phyloP scores from a whole-genome alignment of 2,888 invertebrate genomes.

The Standfussiana lucernea region DNA sequence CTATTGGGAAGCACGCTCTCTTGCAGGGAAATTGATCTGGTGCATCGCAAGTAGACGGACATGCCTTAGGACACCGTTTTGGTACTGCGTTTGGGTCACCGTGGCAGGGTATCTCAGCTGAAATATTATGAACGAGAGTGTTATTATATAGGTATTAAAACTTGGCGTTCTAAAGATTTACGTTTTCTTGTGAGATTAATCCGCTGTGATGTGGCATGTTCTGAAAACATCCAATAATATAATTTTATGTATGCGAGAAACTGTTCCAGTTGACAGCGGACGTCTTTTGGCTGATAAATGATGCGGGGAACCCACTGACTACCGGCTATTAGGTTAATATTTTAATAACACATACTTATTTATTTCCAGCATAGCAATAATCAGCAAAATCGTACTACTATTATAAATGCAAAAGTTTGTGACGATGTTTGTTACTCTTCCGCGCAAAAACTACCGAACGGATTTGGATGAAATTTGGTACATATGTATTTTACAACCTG shows the following conservation, averaged over 20 bases:
- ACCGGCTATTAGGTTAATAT: background rate
- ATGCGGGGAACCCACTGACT: background rate
- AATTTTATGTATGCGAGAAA: background rate
- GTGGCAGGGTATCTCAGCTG: constrained; percentile 68
- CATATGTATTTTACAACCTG: background rate
- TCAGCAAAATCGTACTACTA: background rate
- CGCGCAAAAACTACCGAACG: background rate
- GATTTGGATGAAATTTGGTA: background rate
- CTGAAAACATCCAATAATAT: background rate
- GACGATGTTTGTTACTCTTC: background rate
- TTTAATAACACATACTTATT: background rate
- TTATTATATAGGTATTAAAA: background rate
- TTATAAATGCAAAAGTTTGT: background rate
- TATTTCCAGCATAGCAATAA: background rate
- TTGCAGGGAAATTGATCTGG: constrained; percentile 69
- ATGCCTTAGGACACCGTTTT: constrained; percentile 69
- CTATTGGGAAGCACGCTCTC: constrained; percentile 65
- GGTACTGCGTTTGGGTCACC: constrained; percentile 72
- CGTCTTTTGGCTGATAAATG: background rate
- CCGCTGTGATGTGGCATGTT: background rate
- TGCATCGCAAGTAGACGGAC: constrained; percentile 72
- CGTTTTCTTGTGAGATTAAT: background rate
- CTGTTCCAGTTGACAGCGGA: background rate
- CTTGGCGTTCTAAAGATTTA: background rate
- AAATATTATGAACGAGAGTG: constrained; percentile 6